Evolutionary conservation across 2,797 vertebrate genomes (phyloP).

Genomic region (Sebastolobus altivelis): DNA sequence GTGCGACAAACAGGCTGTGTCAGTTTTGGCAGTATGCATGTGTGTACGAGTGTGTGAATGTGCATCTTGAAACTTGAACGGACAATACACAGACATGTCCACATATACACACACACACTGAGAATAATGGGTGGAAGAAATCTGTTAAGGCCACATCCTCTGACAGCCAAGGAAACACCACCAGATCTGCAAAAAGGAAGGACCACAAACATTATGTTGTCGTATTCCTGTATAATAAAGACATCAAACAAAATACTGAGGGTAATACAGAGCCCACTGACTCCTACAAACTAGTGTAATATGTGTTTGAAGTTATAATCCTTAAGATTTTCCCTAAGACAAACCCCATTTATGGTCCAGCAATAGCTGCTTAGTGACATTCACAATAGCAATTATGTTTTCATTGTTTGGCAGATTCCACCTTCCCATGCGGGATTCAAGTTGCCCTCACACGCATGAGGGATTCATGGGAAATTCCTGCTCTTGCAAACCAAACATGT

Average conservation of each 20-base stretch:
- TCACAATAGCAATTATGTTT: not conserved
- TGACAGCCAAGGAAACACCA: conserved; percentile 84
- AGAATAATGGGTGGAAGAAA: conserved; percentile 88
- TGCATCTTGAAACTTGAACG: conserved; percentile 83
- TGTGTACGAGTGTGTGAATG: conserved; percentile 83
- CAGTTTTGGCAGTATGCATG: conserved; percentile 90
- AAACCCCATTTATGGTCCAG: not conserved
- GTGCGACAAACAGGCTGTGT: conserved; percentile 87
- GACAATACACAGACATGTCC: conserved; percentile 84
- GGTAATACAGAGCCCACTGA: not conserved
- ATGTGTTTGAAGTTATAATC: not conserved
- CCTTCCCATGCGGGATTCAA: not conserved
- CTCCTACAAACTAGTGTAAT: not conserved
- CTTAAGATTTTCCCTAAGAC: not conserved
- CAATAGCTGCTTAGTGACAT: not conserved
- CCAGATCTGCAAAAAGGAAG: conserved; percentile 76
- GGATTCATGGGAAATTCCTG: not conserved
- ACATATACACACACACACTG: conserved; percentile 77
- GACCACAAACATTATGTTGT: conserved; percentile 33
- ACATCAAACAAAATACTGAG: not conserved
- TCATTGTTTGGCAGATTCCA: not conserved
- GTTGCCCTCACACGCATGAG: not conserved
- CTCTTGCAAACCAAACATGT: not conserved
- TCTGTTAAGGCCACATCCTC: conserved; percentile 90
- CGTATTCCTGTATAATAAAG: not conserved